A percentile compares a stretch with the other conserved stretches of the same genome.
phyloP scores from a whole-genome alignment of 2,888 invertebrate genomes.

The Abscondita cerata region DNA sequence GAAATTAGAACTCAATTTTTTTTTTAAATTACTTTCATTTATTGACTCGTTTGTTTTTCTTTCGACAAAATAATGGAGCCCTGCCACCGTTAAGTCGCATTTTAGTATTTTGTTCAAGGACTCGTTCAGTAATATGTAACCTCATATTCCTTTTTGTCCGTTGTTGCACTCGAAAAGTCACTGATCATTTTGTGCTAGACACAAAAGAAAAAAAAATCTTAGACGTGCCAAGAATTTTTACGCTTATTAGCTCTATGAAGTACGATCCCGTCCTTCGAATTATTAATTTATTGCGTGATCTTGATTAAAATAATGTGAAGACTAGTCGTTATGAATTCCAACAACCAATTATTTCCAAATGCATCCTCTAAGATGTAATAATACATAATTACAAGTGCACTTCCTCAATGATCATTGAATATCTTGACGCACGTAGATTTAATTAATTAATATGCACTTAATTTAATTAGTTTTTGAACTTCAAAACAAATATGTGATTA shows the following conservation, averaged over 20 bases:
- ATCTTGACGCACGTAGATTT: no score
- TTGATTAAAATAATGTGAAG: constrained; percentile 24
- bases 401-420: background rate
- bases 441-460: no score
- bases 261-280: constrained; percentile 22
- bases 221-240: constrained; percentile 22
- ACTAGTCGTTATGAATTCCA: constrained; percentile 19
- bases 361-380: constrained; percentile 6
- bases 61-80: background rate
- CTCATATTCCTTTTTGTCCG: constrained; percentile 19
- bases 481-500: no score
- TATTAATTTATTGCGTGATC: constrained; percentile 28
- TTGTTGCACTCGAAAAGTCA: constrained; percentile 19
- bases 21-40: constrained; percentile 13
- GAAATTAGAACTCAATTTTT: constrained; percentile 32
- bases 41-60: constrained; percentile 8
- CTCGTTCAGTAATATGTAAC: background rate
- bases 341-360: constrained; percentile 24
- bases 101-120: background rate
- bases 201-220: constrained; percentile 27
- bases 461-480: no score
- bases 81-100: constrained; percentile 11
- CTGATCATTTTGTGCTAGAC: constrained; percentile 26
- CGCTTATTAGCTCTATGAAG: constrained; percentile 14
- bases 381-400: constrained; percentile 6